These are phyloP conservation scores for Dicrostonyx torquatus DNA, from an alignment of 2,797 vertebrate species.

Conservation along the genomic window DNA sequence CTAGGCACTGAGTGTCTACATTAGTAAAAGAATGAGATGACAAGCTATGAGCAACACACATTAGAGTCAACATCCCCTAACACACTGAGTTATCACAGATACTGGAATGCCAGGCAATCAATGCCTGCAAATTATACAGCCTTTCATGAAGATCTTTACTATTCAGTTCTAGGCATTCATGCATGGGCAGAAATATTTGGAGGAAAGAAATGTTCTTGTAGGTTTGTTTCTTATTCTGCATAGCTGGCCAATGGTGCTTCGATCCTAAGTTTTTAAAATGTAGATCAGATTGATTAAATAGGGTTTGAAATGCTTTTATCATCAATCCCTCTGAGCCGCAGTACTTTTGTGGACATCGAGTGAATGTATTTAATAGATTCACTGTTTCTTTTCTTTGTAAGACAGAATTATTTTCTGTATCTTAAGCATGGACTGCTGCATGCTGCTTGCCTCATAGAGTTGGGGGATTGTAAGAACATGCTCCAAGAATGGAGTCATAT, in stretches of 20 bases:
- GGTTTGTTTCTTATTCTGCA: conserved; percentile 15
- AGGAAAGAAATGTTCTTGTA: not conserved
- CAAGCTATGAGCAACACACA: not conserved
- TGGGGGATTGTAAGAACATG: not conserved
- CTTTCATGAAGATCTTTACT: not conserved
- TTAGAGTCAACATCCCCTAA: conserved; percentile 38
- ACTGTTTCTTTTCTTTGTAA: conserved; percentile 7
- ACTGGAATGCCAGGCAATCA: not conserved
- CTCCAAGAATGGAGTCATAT: not conserved
- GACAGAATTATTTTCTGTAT: conserved; percentile 41
- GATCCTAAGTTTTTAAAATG: not conserved
- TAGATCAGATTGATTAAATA: conserved; percentile 32
- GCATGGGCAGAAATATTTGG: not conserved
- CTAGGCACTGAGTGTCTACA: not conserved
- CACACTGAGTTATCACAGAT: conserved; percentile 9
- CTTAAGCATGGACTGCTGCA: not conserved
- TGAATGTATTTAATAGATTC: not conserved
- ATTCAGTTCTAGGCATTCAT: not conserved
- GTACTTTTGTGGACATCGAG: conserved; percentile 6
- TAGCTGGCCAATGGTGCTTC: not conserved
- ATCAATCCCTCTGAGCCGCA: not conserved
- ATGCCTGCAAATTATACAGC: not conserved
- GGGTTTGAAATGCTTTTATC: conserved; percentile 10
- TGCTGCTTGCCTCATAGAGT: not conserved
- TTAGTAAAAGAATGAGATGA: not conserved